Base-by-base conservation (phyloP, 2,113 vertebrate genomes). In the Tringa solitaria region DNA sequence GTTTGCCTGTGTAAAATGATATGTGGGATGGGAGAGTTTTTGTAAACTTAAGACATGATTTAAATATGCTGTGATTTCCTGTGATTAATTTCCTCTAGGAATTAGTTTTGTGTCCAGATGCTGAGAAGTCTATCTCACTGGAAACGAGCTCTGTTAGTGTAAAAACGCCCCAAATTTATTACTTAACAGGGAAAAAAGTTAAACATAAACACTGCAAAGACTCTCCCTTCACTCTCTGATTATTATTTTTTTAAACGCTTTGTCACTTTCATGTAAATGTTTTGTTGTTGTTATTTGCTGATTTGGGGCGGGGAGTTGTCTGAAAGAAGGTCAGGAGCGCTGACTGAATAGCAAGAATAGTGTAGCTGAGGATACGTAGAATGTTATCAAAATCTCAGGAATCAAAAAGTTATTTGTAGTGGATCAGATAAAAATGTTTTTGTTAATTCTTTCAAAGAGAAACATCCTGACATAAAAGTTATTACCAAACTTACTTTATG, bases 11-110 rank as follows among this genome's bases (percentile, higher is more conserved):
- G 41, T 60, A 37, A 87, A 87, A 64, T 27, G 27, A 30, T 83
- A 43, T 0, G 13, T 84, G 73, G 32, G 60, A 81, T 6, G 10
- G 72, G 72, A 39, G 56, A 27, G 64, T 57, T 93, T 77, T 35
- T 89, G 64, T 80, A 74, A 92, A 75, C 4, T 3, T 2, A 43
- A 84, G 39, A 23, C 27, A 19, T 93, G 79, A 86, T 81, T 84
- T 84, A 65, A 85, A 68, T 92, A 45, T 65, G 53, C 84, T 70
- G 24, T 92, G 90, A 89, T 95, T 96, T 96, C 76, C 80, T 95
- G 4, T 92, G 88, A 89, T 81, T 92, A 94, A 81, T 92, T 92
- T 96, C 76, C 68, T 78, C 33, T 53, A 45, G 26, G 16, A 63
- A 70, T 74, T 46, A 22, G 32, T 78, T 68, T 68, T 69, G 20